Conservation (phyloP, 2,888 invertebrate species). For the Leptopterna dolabrata region DNA sequence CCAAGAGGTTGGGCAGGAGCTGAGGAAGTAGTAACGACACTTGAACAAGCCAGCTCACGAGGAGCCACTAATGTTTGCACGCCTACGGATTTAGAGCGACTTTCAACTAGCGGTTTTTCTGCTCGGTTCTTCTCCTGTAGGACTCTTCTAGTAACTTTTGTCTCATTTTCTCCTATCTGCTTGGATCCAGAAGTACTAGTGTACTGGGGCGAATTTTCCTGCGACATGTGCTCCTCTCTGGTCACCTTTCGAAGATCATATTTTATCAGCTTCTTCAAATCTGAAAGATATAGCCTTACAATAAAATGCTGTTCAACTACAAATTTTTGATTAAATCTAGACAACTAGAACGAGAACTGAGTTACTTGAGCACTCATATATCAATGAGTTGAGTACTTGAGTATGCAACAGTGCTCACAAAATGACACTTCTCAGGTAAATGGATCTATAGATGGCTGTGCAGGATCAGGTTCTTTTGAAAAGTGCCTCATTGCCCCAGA, state of each 20-base stretch:
- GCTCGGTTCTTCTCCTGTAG: constrained; percentile 9
- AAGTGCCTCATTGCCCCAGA: too few species aligned
- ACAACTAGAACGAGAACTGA: too few species aligned
- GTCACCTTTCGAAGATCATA: constrained; percentile 68
- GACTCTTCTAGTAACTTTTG: neutral
- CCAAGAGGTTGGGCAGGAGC: neutral
- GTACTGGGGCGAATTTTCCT: neutral
- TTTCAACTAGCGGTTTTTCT: neutral
- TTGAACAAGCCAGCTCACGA: neutral
- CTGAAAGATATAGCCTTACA: constrained; percentile 68
- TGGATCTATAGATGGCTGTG: too few species aligned
- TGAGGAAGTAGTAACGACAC: neutral
- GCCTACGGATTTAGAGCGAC: neutral
- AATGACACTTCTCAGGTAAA: too few species aligned
- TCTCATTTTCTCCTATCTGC: neutral
- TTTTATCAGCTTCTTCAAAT: constrained; percentile 76
- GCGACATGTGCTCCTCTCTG: neutral
- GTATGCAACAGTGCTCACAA: too few species aligned
- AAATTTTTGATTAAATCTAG: too few species aligned
- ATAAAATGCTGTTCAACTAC: too few species aligned
- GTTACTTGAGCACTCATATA: too few species aligned
- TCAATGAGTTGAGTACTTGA: too few species aligned
- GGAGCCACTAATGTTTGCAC: neutral
- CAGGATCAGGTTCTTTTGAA: too few species aligned
- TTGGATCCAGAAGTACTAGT: neutral